phyloP scores from a whole-genome alignment of 1,140 invertebrate species.

The Helicoverpa zea region DNA sequence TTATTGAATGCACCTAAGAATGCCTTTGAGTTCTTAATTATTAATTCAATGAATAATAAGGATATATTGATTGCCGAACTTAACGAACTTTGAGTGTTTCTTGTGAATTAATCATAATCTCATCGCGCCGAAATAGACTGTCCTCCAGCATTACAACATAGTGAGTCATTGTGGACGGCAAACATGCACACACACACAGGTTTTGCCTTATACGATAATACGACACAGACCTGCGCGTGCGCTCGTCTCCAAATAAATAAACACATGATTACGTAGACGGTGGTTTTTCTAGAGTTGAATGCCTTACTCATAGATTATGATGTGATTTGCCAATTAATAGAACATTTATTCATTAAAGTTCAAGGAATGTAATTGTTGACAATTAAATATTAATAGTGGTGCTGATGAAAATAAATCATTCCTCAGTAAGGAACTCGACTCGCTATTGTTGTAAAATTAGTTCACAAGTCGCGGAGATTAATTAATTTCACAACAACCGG shows the following conservation, averaged over 20 bases:
- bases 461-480: slow-evolving; percentile 33
- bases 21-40: neutral
- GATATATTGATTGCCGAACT: slow-evolving; percentile 43
- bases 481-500: slow-evolving; percentile 34
- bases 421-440: neutral
- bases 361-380: slow-evolving; percentile 59
- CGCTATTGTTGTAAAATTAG: slow-evolving; percentile 39
- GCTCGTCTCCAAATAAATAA: slow-evolving; percentile 72
- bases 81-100: slow-evolving; percentile 64
- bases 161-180: slow-evolving; percentile 77
- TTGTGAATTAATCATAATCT: slow-evolving; percentile 81
- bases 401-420: slow-evolving; percentile 35
- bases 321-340: slow-evolving; percentile 66
- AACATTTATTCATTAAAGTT: slow-evolving; percentile 63
- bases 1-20: neutral
- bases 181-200: slow-evolving; percentile 65
- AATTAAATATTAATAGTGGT: slow-evolving; percentile 28
- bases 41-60: neutral
- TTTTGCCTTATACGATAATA: slow-evolving; percentile 73
- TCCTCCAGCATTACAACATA: slow-evolving; percentile 78
- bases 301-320: slow-evolving; percentile 62
- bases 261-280: slow-evolving; percentile 70
- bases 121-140: slow-evolving; percentile 82
- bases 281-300: slow-evolving; percentile 66
- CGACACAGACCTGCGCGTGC: slow-evolving; percentile 67